A percentile compares a stretch with the other conserved stretches of the same genome.
Conservation (phyloP, 2,113 vertebrate genomes). For the Stegostoma tigrinum region DNA sequence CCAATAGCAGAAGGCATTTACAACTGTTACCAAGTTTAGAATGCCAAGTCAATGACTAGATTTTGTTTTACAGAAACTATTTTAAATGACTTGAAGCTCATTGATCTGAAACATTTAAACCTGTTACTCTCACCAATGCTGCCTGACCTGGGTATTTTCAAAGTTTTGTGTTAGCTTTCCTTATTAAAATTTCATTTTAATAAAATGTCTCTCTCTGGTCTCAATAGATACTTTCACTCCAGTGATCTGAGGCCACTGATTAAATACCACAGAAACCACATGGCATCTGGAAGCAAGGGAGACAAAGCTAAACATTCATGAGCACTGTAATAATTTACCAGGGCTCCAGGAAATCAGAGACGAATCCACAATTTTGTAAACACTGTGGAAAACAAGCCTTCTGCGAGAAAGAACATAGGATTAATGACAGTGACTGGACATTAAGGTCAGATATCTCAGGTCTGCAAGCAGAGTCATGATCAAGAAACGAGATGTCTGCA, state of each 20-base stretch:
- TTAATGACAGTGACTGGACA: neutral
- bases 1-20: neutral
- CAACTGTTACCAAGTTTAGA: neutral
- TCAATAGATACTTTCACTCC: neutral
- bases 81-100: neutral
- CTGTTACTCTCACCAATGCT: neutral
- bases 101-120: neutral
- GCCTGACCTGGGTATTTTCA: neutral
- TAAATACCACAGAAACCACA: neutral
- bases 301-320: neutral
- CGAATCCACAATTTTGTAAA: neutral
- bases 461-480: neutral
- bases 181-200: neutral
- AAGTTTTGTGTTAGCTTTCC: neutral
- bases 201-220: neutral
- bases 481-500: neutral
- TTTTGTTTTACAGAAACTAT: neutral
- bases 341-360: neutral
- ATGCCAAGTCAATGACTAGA: neutral
- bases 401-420: neutral
- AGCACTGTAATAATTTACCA: neutral
- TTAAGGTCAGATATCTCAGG: neutral
- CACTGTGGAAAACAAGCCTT: neutral
- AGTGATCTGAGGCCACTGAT: neutral
- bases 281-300: neutral